Evolutionary conservation across 2,113 vertebrate genomes (phyloP).

Genomic region (Semnornis frantzii): DNA sequence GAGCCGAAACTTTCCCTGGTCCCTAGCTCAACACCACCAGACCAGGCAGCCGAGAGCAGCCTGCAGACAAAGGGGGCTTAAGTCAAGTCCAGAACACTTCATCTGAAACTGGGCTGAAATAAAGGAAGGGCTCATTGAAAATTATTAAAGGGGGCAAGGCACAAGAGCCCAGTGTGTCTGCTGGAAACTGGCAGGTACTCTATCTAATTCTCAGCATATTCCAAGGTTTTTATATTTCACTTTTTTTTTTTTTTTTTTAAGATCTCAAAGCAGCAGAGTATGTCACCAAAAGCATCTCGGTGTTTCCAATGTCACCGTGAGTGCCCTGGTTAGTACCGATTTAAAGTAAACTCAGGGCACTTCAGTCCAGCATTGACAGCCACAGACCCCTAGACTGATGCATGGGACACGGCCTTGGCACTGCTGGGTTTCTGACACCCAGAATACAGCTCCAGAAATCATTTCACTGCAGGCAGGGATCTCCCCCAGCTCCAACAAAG

Average conservation of each 20-base stretch:
- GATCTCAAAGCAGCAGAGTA: not conserved
- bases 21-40: not conserved
- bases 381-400: rapidly evolving
- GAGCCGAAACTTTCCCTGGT: constrained; percentile 13
- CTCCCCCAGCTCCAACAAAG: not conserved
- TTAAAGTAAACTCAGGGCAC: not conserved
- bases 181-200: not conserved
- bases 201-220: not conserved
- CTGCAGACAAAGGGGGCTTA: not conserved
- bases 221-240: not conserved
- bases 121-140: not conserved
- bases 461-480: not conserved
- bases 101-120: not conserved
- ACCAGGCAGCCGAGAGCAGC: not conserved
- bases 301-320: not conserved
- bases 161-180: not conserved
- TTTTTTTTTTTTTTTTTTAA: not conserved
- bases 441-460: not conserved
- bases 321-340: not conserved
- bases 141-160: not conserved
- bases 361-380: not conserved
- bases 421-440: not conserved
- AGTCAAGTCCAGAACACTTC: not conserved
- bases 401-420: rapidly evolving
- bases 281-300: not conserved